These are phyloP conservation scores for Catharus minimus DNA, from an alignment of 2,113 vertebrate species.

Conservation along the genomic window DNA sequence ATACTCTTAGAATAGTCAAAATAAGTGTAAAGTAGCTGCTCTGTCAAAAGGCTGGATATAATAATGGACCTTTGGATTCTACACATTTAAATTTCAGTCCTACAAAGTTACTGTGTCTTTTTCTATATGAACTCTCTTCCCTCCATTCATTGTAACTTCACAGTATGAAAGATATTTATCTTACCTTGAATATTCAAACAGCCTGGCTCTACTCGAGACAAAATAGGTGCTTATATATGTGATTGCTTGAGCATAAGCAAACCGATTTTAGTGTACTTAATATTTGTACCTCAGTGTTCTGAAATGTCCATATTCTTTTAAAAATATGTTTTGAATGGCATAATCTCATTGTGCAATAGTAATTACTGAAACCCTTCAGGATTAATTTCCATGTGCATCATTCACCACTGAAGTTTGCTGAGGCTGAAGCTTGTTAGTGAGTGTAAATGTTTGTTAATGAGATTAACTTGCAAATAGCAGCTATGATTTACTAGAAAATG, in stretches of 20 bases:
- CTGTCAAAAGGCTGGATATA: background rate
- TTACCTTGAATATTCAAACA: background rate
- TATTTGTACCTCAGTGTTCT: background rate
- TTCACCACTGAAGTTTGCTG: background rate
- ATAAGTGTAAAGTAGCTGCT: background rate
- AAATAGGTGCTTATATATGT: background rate
- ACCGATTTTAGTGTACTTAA: background rate
- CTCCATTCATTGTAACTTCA: background rate
- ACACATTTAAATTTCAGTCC: background rate
- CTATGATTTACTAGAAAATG: background rate
- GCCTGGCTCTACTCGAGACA: background rate
- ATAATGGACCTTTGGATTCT: background rate
- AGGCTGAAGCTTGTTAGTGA: background rate
- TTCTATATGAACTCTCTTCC: background rate
- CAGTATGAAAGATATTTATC: background rate
- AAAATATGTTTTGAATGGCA: background rate
- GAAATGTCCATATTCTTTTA: background rate
- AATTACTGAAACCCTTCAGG: background rate
- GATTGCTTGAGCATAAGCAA: background rate
- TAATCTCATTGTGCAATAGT: background rate
- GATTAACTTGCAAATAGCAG: background rate
- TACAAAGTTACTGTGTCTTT: background rate
- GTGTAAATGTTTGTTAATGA: background rate
- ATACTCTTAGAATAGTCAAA: background rate
- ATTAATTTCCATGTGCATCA: background rate